Evolutionary conservation across 2,113 vertebrate species (phyloP).

Genomic region (Struthidea cinerea): DNA sequence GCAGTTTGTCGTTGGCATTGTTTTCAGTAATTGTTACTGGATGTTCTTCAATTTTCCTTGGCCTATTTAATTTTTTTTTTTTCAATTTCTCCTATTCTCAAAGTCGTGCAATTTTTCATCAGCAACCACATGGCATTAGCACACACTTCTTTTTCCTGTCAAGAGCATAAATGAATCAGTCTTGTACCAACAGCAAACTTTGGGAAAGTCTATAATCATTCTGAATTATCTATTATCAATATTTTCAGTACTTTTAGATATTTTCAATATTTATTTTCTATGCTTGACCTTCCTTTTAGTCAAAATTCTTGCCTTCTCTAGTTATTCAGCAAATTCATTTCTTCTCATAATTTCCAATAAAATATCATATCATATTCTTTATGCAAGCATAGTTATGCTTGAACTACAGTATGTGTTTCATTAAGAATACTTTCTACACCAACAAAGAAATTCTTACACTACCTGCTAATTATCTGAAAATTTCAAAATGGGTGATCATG

Average conservation of each 20-base stretch:
- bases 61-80: not conserved
- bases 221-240: not conserved
- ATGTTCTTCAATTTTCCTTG: not conserved
- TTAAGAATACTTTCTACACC: not conserved
- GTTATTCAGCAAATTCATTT: not conserved
- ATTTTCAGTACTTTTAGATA: not conserved
- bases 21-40: not conserved
- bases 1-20: not conserved
- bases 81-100: not conserved
- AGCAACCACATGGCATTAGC: not conserved
- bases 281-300: not conserved
- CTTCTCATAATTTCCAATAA: not conserved
- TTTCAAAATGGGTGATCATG: not conserved
- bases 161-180: not conserved
- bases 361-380: not conserved
- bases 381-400: not conserved
- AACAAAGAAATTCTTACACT: not conserved
- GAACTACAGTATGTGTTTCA: not conserved
- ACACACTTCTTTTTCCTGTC: not conserved
- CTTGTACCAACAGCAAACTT: not conserved
- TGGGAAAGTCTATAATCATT: not conserved
- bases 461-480: not conserved
- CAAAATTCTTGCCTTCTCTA: not conserved
- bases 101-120: not conserved
- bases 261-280: not conserved